These are phyloP conservation scores for Ianthella basta DNA, from an alignment of 37 sponge, comb jelly and placozoan species.

Conservation along the genomic window DNA sequence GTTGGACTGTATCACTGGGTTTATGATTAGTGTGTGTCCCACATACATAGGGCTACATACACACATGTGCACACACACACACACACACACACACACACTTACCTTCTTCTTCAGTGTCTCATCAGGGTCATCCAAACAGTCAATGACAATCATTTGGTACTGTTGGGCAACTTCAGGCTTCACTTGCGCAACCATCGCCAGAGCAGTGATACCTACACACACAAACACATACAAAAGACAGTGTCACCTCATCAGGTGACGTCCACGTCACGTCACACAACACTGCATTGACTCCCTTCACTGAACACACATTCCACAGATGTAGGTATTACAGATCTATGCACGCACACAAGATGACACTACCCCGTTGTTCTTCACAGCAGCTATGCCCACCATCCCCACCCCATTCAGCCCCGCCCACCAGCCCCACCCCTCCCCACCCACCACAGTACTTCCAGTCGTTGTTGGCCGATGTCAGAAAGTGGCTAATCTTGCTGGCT, in stretches of 20 bases:
- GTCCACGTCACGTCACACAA: no score
- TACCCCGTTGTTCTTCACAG: no score
- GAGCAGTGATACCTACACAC: constrained; percentile 63
- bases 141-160: constrained; percentile 87
- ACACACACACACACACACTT: neutral
- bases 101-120: constrained; percentile 94
- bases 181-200: constrained; percentile 75
- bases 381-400: no score
- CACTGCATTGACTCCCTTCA: no score
- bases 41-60: no score
- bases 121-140: constrained; percentile 94
- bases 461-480: constrained; percentile 64
- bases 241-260: no score
- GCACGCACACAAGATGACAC: no score
- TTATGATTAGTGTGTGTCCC: no score
- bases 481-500: constrained; percentile 62
- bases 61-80: neutral
- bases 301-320: no score
- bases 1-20: neutral
- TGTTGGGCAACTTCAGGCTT: constrained; percentile 79
- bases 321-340: no score
- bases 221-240: no score
- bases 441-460: constrained; percentile 85
- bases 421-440: neutral
- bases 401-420: no score